A percentile compares a stretch with the other conserved stretches of the same genome.
Conservation (phyloP, 2,113 vertebrate genomes). For the Rissa tridactyla region DNA sequence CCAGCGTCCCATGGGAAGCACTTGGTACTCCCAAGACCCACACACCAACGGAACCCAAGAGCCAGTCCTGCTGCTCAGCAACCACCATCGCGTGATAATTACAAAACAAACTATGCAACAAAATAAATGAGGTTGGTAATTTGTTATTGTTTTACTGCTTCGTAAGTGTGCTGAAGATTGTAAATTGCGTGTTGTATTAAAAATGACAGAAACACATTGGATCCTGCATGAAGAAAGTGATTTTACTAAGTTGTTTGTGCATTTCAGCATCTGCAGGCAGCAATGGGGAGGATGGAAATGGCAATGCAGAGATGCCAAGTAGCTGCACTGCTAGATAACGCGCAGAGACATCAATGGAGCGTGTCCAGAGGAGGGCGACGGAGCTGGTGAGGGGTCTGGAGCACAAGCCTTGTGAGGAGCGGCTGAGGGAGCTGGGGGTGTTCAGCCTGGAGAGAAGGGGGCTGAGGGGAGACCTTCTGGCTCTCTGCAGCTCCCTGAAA, state of each 20-base stretch:
- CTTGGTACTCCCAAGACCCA: not conserved
- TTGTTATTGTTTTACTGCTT: slow-evolving; percentile 29
- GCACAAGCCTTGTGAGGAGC: too few species aligned
- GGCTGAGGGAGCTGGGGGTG: too few species aligned
- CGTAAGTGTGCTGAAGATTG: not conserved
- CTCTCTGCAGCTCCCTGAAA: too few species aligned
- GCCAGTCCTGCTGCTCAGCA: not conserved
- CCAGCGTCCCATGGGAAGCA: not conserved
- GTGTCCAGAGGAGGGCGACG: too few species aligned
- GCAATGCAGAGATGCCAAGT: not conserved
- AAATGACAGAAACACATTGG: slow-evolving; percentile 20
- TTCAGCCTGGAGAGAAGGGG: too few species aligned
- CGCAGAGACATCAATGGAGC: not conserved
- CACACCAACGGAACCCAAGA: not conserved
- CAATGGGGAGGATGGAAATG: not conserved
- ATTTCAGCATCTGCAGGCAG: not conserved
- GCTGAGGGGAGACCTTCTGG: too few species aligned
- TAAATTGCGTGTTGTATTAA: slow-evolving; percentile 11
- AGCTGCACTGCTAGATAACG: rapidly evolving
- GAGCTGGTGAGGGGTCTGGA: too few species aligned
- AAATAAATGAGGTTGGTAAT: slow-evolving; percentile 27
- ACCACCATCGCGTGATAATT: not conserved
- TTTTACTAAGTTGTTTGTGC: not conserved
- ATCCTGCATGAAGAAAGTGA: not conserved
- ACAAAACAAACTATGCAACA: slow-evolving; percentile 28